Evolutionary conservation across 2,797 vertebrate genomes (phyloP).

Genomic region (Notoglanidium macrostoma): DNA sequence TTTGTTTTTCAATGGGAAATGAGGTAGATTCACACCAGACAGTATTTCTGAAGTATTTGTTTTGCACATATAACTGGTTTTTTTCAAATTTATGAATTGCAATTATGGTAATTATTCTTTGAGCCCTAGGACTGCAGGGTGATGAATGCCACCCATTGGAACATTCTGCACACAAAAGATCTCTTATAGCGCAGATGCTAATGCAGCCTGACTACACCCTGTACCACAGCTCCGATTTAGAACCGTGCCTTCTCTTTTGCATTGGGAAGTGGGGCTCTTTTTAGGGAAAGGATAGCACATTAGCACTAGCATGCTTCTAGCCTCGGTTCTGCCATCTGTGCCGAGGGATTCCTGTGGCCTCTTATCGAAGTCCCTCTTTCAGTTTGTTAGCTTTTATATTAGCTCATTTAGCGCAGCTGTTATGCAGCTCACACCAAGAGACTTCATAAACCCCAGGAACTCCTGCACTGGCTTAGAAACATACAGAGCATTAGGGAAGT

Average conservation of each 20-base stretch:
- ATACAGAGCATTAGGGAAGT: constrained; percentile 13
- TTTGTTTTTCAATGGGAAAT: too few species aligned
- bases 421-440: constrained; percentile 8
- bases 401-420: constrained; percentile 38
- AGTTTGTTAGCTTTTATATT: constrained; percentile 43
- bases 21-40: too few species aligned
- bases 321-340: constrained; percentile 16
- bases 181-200: constrained; percentile 30
- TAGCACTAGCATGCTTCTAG: constrained; percentile 20
- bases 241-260: constrained; percentile 27
- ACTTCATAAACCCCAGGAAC: constrained; percentile 16
- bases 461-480: background rate
- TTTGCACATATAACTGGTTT: too few species aligned
- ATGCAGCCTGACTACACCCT: constrained; percentile 42
- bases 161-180: constrained; percentile 35
- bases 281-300: constrained; percentile 29
- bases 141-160: constrained; percentile 47
- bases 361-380: constrained; percentile 27
- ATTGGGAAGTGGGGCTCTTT: constrained; percentile 28
- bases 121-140: constrained; percentile 33
- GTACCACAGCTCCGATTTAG: constrained; percentile 35
- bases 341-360: constrained; percentile 26
- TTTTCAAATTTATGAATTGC: constrained; percentile 58
- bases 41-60: too few species aligned
- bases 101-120: constrained; percentile 55